These are phyloP conservation scores for Muscicapa comitata DNA, from an alignment of 2,797 vertebrate species.

Conservation along the genomic window DNA sequence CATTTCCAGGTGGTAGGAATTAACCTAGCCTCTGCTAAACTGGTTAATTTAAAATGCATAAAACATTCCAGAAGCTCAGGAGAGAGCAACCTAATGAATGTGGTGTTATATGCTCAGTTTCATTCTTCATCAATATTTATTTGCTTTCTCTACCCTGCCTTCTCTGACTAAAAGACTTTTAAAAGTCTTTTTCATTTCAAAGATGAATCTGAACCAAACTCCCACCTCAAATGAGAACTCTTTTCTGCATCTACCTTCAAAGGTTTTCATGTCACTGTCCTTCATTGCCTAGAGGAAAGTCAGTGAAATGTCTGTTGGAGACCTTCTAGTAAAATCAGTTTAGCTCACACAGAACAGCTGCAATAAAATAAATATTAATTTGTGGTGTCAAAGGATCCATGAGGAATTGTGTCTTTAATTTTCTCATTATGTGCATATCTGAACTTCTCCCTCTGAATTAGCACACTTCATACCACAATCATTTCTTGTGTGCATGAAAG, in stretches of 20 bases:
- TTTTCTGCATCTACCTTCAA: not conserved
- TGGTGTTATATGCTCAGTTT: not conserved
- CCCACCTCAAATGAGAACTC: not conserved
- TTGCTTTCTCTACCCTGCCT: not conserved
- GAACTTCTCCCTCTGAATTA: not conserved
- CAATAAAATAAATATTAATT: not conserved
- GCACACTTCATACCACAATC: not conserved
- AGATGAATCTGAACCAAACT: not conserved
- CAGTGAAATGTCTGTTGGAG: not conserved
- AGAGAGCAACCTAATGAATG: not conserved
- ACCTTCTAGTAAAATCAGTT: not conserved
- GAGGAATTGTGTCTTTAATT: not conserved
- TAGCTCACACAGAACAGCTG: not conserved
- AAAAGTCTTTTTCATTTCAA: not conserved
- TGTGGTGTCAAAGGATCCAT: not conserved
- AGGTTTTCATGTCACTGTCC: not conserved
- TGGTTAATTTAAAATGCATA: conserved; percentile 15
- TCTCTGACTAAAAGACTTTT: not conserved
- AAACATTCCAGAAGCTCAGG: not conserved
- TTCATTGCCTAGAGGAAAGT: not conserved
- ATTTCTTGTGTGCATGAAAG: not conserved
- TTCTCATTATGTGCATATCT: not conserved
- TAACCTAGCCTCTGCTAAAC: not conserved
- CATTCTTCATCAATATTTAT: conserved; percentile 45
- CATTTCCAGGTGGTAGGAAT: conserved; percentile 9